Evolutionary conservation across 2,888 invertebrate genomes (phyloP), one percentile per base, ranked within the genome.

Genomic region (Ornithoptera priamus): DNA sequence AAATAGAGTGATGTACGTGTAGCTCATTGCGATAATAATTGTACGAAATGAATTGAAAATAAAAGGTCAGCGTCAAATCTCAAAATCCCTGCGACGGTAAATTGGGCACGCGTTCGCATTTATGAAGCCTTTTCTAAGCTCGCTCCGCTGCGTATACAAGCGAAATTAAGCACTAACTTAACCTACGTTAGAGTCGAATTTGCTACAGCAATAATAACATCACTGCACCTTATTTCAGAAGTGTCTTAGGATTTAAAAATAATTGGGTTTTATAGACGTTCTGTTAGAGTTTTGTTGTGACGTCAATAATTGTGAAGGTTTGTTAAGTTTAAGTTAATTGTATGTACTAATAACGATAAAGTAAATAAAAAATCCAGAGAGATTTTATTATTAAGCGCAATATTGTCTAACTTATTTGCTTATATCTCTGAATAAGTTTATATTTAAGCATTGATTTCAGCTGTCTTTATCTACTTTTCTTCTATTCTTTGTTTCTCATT

Each of bases 51-150:
- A 69, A 84, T 86, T 81, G 78, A 80, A 86, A 86, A 89, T 90
- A 90, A 90, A 90, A 90, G 90, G 85, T 83, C 84, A 78, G 75
- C 82, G 80, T 85, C 87, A 86, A 89, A 89, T 89, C 88, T 85
- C 82, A 78, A 88, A 90, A 92, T 90, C 91, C 90, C 81, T 73
- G 77, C 80, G 81, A 83, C 87, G 79, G 81, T 83, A 89, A 91
- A 90, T 89, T 86, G 88, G 85, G 89, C 91, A 92, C 90, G 91
- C 88, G 87, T 89, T 87, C 85, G 81, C 89, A 90, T 89, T 90
- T 85, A 86, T 86, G 90, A 91, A 90, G 85, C 89, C 85, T 86
- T 86, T 86, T 84, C 75, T 75, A 79, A 77, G 76, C 75, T 75
- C 72, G 77, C 77, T 75, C 76, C 61, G 30, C 71, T 39, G 59